These are phyloP conservation scores for Chymomyza costata DNA, from an alignment of 1,140 invertebrate genomes.

Conservation along the genomic window DNA sequence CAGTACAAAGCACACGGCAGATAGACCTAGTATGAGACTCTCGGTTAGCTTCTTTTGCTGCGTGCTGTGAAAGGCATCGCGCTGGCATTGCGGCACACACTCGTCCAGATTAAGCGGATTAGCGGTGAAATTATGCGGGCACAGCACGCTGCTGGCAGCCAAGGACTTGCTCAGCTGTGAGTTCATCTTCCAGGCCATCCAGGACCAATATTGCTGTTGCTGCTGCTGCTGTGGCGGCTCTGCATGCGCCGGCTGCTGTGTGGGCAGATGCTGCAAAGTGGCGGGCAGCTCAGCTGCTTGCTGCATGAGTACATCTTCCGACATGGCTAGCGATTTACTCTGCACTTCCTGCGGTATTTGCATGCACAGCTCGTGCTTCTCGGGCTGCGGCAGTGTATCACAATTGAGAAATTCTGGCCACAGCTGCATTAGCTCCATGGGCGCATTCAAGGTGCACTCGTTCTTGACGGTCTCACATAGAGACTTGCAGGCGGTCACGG, in stretches of 20 bases:
- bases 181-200: constrained; percentile 51
- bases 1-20: constrained; percentile 88
- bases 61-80: constrained; percentile 83
- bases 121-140: constrained; percentile 66
- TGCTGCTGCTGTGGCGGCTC: not conserved
- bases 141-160: constrained; percentile 35
- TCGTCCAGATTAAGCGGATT: constrained; percentile 65
- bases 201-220: constrained; percentile 51
- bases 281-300: constrained; percentile 3
- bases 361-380: constrained; percentile 78
- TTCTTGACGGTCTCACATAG: constrained; percentile 88
- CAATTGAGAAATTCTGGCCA: constrained; percentile 89
- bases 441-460: constrained; percentile 81
- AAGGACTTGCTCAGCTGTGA: constrained; percentile 35
- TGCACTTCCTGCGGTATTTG: constrained; percentile 72
- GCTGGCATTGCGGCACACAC: constrained; percentile 81
- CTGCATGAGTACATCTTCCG: constrained; percentile 9
- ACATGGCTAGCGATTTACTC: constrained; percentile 1
- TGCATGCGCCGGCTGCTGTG: not conserved
- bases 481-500: constrained; percentile 90
- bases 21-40: constrained; percentile 89
- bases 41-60: constrained; percentile 85
- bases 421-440: constrained; percentile 80
- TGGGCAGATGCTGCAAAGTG: constrained; percentile 22
- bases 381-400: constrained; percentile 77